Evolutionary conservation across 2,888 invertebrate species (phyloP), one percentile per base, ranked within the genome.

Genomic region (Harmothoe impar): DNA sequence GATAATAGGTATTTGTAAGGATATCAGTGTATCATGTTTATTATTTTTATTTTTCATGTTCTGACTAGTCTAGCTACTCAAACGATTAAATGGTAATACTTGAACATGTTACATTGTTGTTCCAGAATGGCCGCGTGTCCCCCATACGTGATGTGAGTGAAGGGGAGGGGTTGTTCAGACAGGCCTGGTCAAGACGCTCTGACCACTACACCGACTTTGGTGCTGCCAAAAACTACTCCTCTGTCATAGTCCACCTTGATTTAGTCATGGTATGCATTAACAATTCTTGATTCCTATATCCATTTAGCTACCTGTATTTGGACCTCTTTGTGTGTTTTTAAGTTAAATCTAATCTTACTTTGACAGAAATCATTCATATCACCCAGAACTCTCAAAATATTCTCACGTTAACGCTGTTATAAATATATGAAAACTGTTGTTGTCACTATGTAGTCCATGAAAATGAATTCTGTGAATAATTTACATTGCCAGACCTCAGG

Each of bases 161-260:
- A 81, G 95, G 93, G 5, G 91, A 92, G 29, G 62, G 93, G 5
- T 90, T 93, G 88, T 95, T 95, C 92, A 92, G 94, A 51, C 94
- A 95, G 89, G 95, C 94, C 15, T 93, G 94, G 93, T 92, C 93
- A 0, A 92, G 94, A 20, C 91, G 94, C 29, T 94, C 94, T 17
- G 94, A 94, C 52, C 92, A 93, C 12, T 91, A 93, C 25, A 95
- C 94, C 23, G 95, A 95, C 91, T 94, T 93, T 92, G 95, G 95
- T 35, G 94, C 94, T 23, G 94, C 95, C 12, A 91, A 93, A 68
- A 93, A 93, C 89, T 93, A 94, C 91, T 93, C 94, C 52, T 93
- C 94, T 17, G 93, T 94, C 7, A 72, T 95, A 17, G 91, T 94
- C 51, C 92, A 94, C 52, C 91, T 95, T 33, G 94, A 95, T 89